Conservation (phyloP, 2,797 vertebrate species). For the Clarias laeviceps region DNA sequence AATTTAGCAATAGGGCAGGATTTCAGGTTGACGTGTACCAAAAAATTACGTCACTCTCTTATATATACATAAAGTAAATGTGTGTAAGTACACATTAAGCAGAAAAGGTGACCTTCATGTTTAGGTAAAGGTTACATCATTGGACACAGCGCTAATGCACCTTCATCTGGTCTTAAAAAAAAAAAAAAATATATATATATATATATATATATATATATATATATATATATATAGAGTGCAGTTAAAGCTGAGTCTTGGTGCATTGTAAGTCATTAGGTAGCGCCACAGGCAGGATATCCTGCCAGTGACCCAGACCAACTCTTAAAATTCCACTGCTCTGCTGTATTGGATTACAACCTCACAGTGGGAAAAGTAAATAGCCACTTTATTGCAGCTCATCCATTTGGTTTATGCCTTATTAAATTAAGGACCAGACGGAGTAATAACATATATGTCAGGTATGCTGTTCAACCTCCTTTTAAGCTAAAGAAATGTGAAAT, state of each 20-base stretch:
- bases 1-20: neutral
- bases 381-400: constrained; percentile 70
- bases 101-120: too few relatives aligned
- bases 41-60: neutral
- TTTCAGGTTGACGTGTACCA: neutral
- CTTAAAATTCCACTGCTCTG: constrained; percentile 62
- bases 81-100: neutral
- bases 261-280: constrained; percentile 49
- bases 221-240: constrained; percentile 15
- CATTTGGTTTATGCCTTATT: constrained; percentile 71
- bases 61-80: neutral
- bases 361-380: constrained; percentile 66
- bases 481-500: neutral
- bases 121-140: neutral
- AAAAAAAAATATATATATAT: too few relatives aligned
- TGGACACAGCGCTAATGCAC: neutral
- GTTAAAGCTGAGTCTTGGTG: constrained; percentile 35
- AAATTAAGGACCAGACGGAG: constrained; percentile 66
- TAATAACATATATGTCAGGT: constrained; percentile 64
- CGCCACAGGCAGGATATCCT: constrained; percentile 57
- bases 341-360: constrained; percentile 64
- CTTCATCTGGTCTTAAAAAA: too few relatives aligned
- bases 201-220: neutral
- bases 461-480: constrained; percentile 43
- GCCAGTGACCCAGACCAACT: constrained; percentile 58